These are phyloP conservation scores for Pogonus chalceus DNA, from an alignment of 1,140 invertebrate species.

Conservation along the genomic window DNA sequence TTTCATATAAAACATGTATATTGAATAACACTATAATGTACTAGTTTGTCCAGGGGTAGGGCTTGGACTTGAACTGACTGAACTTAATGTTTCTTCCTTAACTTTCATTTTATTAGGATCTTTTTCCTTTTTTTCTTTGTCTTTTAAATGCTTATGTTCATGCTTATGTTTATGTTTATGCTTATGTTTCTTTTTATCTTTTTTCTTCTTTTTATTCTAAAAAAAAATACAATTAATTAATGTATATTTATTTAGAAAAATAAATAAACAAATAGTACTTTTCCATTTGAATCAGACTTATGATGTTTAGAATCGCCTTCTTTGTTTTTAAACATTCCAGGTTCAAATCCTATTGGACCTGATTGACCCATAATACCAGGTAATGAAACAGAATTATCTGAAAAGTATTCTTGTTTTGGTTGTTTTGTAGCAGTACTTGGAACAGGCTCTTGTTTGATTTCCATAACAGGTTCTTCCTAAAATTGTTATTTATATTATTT, in stretches of 20 bases:
- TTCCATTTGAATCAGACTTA: slow-evolving; percentile 41
- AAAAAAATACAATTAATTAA: slow-evolving; percentile 21
- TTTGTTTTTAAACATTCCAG: slow-evolving; percentile 64
- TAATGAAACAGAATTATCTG: slow-evolving; percentile 63
- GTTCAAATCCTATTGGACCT: slow-evolving; percentile 64
- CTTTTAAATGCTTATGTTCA: slow-evolving; percentile 48
- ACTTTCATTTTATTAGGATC: slow-evolving; percentile 39
- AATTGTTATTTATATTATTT: not conserved
- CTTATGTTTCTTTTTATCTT: slow-evolving; percentile 71
- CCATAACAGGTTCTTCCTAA: slow-evolving; percentile 20
- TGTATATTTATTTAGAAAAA: slow-evolving; percentile 13
- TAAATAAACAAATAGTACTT: slow-evolving; percentile 34
- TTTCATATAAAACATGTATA: no score
- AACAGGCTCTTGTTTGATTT: slow-evolving; percentile 14
- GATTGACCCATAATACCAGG: slow-evolving; percentile 55
- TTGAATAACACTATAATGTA: not conserved
- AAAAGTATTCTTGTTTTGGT: slow-evolving; percentile 60
- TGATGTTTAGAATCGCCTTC: slow-evolving; percentile 33
- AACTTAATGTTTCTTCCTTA: slow-evolving; percentile 48
- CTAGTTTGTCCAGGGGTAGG: slow-evolving; percentile 23
- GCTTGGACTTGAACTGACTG: slow-evolving; percentile 51
- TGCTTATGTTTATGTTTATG: slow-evolving; percentile 67
- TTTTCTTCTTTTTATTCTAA: slow-evolving; percentile 68
- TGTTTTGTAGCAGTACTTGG: slow-evolving; percentile 18
- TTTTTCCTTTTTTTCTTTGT: slow-evolving; percentile 39